These are phyloP conservation scores for Pentalonia nigronervosa DNA, from an alignment of 1,140 invertebrate species.

Conservation along the genomic window DNA sequence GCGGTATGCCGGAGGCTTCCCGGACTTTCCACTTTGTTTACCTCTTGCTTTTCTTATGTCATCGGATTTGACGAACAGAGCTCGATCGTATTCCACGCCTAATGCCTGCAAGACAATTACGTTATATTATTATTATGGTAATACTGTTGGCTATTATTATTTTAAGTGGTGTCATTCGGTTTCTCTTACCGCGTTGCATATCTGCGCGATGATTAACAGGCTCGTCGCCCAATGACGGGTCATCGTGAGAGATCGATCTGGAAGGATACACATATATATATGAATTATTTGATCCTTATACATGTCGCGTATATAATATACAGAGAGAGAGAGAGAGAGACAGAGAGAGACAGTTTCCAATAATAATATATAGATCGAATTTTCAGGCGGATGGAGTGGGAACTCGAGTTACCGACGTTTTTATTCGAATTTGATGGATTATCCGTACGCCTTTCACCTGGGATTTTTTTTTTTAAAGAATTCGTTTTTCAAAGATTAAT, in stretches of 20 bases:
- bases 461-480: neutral
- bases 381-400: neutral
- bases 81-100: neutral
- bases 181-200: constrained; percentile 24
- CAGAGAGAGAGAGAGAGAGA: neutral
- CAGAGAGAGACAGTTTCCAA: neutral
- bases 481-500: constrained; percentile 36
- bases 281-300: neutral
- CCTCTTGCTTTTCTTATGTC: constrained; percentile 54
- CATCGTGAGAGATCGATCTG: constrained; percentile 47
- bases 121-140: neutral
- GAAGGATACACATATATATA: neutral
- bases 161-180: neutral
- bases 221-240: constrained; percentile 40
- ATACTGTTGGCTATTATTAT: neutral
- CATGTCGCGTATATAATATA: neutral
- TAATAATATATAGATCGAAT: constrained; percentile 2
- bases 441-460: neutral
- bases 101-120: constrained; percentile 3
- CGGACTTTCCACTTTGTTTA: constrained; percentile 11
- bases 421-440: constrained; percentile 23
- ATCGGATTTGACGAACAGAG: constrained; percentile 50
- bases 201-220: constrained; percentile 26
- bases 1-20: neutral
- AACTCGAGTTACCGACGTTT: neutral